Base-by-base conservation (phyloP, 1,140 invertebrate genomes). In the Physella acuta region DNA sequence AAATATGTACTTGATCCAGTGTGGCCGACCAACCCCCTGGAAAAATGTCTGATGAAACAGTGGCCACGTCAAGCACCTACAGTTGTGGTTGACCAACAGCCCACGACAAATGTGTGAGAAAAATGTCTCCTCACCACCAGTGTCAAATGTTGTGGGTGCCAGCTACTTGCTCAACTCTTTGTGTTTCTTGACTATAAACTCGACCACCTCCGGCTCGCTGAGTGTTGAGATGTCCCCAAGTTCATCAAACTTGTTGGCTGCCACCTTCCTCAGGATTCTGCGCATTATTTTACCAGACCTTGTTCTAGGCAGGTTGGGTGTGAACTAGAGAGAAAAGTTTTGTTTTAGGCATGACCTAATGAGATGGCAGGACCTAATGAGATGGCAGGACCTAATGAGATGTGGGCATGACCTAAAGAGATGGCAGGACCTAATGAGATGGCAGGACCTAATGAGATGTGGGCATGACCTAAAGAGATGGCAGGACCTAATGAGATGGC, bases 191-290 rank as follows among this genome's bases (percentile, higher is more conserved):
- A 79, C 73, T 8, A 83, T 76, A 36, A 65, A 62, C 5, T 83
- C 79, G 0, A 98, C 91, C 68, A 97, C 90, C 3, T 85, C 86
- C 71, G 94, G 93, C 78, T 98, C 95, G 49, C 94, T 93, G 56
- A 98, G 85, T 0, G 97, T 98, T 16, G 93, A 94, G 0, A 90
- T 91, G 82, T 99, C 97, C 3, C 97, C 97, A 53, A 99, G 89
- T 72, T 98, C 91, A 59, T 83, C 76, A 1, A 72, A 61, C 58
- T 84, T 72, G 61, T 79, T 73, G 8, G 76, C 76, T n/a, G 82
- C 84, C n/a, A 85, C 76, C 71, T 85, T 85, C n/a, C 84, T 69
- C 51, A 87, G 76, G 58, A 87, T 83, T 68, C 86, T 73, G 61
- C 86, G 77, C 85, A 87, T 86, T 33, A 87, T 87, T 75, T 87